Base-by-base conservation (phyloP, 2,797 vertebrate species). In the Eremophila alpestris region DNA sequence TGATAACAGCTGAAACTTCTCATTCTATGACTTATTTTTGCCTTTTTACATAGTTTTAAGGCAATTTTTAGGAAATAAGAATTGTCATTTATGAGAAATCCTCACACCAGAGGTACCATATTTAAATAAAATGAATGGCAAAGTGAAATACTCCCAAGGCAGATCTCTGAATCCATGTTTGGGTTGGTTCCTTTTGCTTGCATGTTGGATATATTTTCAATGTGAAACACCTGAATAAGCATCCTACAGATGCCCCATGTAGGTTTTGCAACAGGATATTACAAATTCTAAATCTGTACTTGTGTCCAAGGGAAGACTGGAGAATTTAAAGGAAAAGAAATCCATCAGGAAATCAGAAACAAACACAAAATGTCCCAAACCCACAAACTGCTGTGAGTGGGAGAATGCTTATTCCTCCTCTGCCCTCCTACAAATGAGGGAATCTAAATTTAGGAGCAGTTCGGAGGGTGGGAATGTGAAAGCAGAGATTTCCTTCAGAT, bases 281-380 rank as follows among this genome's bases (percentile, higher is more conserved):
- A 17, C 16, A 43, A 55, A 45, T 60, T 22, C 7, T 10, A 11
- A n/a, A 40, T 9, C 8, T 58, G 51, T 56, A 1, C 6, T 30
- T 38, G 9, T 14, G 14, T 65, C 10, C 7, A 13, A 32, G 17
- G 24, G 27, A 71, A 64, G 49, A n/a, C 11, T 64, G 0, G 0
- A 56, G 29, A 54, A n/a, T 29, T 49, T 24, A 2, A 40, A 12
- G 7, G 76, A 13, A 22, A 68, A 67, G 1, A 77, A 90, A 74
- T 63, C 22, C 7, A 16, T 36, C 13, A 18, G 54, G 24, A 79
- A 74, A 55, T 26, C 3, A 1, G 32, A 62, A 90, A 58, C 18
- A 18, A 85, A 40, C 16, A 21, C 14, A n/a, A 52, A 65, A 27
- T 2, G 8, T n/a, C 26, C 29, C 24, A 23, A 81, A 68, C 1